Evolutionary conservation across 2,113 vertebrate genomes (phyloP).

Genomic region (Nannospalax galili): DNA sequence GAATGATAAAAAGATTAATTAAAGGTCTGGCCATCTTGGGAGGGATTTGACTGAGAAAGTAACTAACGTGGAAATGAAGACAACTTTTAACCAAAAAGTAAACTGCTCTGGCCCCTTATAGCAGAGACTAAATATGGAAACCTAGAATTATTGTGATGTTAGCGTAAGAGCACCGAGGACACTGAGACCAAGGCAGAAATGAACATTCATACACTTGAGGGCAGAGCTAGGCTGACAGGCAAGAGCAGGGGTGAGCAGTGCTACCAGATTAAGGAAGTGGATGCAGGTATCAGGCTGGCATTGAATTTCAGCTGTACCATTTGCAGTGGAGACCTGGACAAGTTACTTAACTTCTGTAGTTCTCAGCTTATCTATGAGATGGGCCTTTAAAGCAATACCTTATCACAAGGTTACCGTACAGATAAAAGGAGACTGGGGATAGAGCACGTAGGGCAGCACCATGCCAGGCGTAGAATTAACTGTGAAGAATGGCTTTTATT

Average conservation of each 20-base stretch:
- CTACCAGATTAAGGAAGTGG: neutral
- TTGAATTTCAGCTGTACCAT: neutral
- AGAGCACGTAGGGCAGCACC: neutral
- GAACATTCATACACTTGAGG: neutral
- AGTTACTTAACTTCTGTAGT: neutral
- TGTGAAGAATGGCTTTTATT: neutral
- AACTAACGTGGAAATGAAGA: neutral
- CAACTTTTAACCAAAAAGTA: neutral
- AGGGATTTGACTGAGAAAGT: neutral
- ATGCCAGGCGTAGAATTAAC: neutral
- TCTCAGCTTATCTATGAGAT: constrained; percentile 17
- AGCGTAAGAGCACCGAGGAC: neutral
- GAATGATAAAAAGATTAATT: neutral
- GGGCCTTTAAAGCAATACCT: neutral
- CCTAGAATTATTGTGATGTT: neutral
- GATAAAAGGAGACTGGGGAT: neutral
- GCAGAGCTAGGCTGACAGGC: neutral
- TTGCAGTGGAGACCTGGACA: neutral
- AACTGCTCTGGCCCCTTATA: neutral
- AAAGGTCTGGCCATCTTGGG: neutral
- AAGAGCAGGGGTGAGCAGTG: neutral
- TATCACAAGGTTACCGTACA: neutral
- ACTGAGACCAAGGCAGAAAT: neutral
- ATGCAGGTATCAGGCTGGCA: neutral
- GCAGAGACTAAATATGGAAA: neutral